phyloP scores from a whole-genome alignment of 2,888 invertebrate species.

The Pristionchus exspectatus region DNA sequence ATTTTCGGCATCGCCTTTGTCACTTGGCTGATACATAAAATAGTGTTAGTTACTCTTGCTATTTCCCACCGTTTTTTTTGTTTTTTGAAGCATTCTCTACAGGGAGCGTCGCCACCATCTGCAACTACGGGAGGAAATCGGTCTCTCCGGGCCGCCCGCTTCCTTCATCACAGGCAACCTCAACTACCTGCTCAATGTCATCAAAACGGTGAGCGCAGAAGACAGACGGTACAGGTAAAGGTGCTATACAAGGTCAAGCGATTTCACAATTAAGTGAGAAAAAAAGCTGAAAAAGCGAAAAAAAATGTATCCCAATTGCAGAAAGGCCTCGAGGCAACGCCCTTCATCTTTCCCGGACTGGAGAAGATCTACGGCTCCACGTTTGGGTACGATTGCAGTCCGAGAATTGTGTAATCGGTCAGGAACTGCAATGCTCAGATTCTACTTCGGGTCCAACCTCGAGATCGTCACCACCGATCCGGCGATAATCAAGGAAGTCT shows the following conservation, averaged over 20 bases:
- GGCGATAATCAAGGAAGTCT: slow-evolving; percentile 68
- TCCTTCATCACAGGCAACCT: background rate
- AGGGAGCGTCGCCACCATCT: background rate
- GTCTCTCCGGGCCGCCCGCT: background rate
- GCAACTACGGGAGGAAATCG: background rate
- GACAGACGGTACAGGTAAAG: no score
- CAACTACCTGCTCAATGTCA: background rate
- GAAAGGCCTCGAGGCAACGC: background rate
- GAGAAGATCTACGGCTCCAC: slow-evolving; percentile 1
- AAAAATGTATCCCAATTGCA: no score
- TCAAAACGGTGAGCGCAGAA: background rate
- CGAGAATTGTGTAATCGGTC: no score
- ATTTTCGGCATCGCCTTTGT: background rate
- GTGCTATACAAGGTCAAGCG: no score
- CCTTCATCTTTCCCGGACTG: background rate
- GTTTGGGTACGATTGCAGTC: no score
- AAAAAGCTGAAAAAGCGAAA: no score
- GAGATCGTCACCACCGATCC: slow-evolving; percentile 64
- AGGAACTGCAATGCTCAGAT: no score
- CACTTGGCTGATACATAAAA: background rate
- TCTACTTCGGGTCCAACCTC: slow-evolving; percentile 65
- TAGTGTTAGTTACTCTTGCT: background rate
- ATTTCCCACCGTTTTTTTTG: background rate
- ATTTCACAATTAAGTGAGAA: no score
- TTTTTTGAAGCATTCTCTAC: no score